Conservation (phyloP, 2,888 invertebrate species). For the Macrosoma leucophasiata region DNA sequence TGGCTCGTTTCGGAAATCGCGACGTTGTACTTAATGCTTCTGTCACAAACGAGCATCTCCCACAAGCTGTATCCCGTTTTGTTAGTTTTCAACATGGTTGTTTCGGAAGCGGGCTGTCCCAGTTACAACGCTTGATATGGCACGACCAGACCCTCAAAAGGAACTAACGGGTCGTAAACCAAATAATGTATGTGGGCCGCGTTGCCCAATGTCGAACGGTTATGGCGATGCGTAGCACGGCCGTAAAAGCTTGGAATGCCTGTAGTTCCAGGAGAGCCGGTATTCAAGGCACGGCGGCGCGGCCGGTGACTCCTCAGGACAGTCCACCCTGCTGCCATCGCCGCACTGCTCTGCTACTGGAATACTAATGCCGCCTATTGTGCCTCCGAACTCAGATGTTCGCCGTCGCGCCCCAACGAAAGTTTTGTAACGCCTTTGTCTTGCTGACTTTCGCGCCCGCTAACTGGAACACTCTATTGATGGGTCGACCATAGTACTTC, state of each 20-base stretch:
- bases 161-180: constrained; percentile 54
- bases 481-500: constrained; percentile 30
- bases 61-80: not conserved
- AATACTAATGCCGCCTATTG: constrained; percentile 65
- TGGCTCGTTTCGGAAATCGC: constrained; percentile 10
- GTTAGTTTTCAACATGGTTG: constrained; percentile 6
- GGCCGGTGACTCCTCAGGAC: constrained; percentile 67
- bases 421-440: constrained; percentile 66
- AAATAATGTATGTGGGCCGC: constrained; percentile 58
- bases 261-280: constrained; percentile 38
- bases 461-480: constrained; percentile 54
- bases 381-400: constrained; percentile 43
- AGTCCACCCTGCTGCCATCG: constrained; percentile 56
- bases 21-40: constrained; percentile 13
- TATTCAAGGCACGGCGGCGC: constrained; percentile 61
- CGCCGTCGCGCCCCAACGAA: constrained; percentile 48
- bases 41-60: not conserved
- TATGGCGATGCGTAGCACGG: constrained; percentile 48
- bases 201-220: constrained; percentile 54
- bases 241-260: constrained; percentile 50
- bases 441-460: constrained; percentile 59
- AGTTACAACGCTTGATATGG: constrained; percentile 32
- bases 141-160: constrained; percentile 37
- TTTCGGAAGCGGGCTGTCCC: too few species aligned
- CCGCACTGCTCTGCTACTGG: constrained; percentile 40